Percentiles rank a stretch among this genome's conserved stretches.
phyloP scores from a whole-genome alignment of 2,888 invertebrate genomes.

The Disparrhopalites patrizii region DNA sequence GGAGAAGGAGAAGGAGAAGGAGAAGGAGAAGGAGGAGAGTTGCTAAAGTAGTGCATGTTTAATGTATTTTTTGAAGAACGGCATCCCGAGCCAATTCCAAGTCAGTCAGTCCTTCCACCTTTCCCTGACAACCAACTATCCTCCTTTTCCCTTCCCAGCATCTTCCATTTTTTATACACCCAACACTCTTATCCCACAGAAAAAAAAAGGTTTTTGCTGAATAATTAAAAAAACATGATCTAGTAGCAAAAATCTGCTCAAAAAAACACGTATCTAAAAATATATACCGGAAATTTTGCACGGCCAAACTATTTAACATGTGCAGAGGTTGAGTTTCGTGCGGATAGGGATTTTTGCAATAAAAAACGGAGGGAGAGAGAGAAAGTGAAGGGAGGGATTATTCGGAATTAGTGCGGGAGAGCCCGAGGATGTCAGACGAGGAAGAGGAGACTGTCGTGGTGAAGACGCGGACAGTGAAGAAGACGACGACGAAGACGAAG shows the following conservation, averaged over 20 bases:
- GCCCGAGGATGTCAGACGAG: background rate
- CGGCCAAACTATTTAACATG: background rate
- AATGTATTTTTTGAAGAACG: background rate
- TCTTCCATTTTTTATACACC: background rate
- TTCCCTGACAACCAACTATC: background rate
- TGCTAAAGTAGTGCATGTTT: no score
- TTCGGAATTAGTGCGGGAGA: no score
- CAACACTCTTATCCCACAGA: no score
- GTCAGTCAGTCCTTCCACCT: background rate
- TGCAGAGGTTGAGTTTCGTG: background rate
- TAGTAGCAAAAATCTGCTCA: background rate
- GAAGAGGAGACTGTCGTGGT: constrained; percentile 15
- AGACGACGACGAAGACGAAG: constrained; percentile 2
- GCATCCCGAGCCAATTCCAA: background rate
- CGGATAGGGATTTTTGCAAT: background rate
- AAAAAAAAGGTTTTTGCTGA: no score
- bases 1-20: no score
- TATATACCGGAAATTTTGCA: background rate
- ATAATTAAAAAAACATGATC: background rate
- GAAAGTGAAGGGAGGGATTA: background rate
- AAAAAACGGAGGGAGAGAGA: background rate
- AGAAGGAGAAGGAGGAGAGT: no score
- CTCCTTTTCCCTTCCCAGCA: background rate
- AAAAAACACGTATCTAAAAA: background rate
- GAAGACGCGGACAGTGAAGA: constrained; percentile 18